These are phyloP conservation scores for Rhaphigaster nebulosa DNA, from an alignment of 2,888 invertebrate genomes.

Conservation along the genomic window DNA sequence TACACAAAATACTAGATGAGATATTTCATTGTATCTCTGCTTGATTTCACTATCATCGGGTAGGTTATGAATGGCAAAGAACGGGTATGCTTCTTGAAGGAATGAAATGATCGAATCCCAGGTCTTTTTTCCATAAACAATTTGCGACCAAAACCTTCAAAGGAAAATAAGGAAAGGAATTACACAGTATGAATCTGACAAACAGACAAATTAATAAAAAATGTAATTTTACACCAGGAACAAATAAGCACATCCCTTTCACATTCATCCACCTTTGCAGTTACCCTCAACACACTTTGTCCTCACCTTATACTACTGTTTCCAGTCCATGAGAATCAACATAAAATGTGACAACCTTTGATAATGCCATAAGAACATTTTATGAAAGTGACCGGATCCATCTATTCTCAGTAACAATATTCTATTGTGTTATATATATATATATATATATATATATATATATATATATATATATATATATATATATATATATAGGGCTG, in stretches of 20 bases:
- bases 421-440: too few relatives aligned
- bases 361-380: too few relatives aligned
- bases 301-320: too few relatives aligned
- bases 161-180: slow-evolving; percentile 54
- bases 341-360: too few relatives aligned
- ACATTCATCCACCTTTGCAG: neutral
- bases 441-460: too few relatives aligned
- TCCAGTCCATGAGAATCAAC: too few relatives aligned
- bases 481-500: too few relatives aligned
- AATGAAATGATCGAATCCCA: slow-evolving; percentile 79
- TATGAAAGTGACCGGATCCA: too few relatives aligned
- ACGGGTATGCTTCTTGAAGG: slow-evolving; percentile 81
- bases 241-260: neutral
- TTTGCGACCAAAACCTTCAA: slow-evolving; percentile 80
- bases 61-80: slow-evolving; percentile 72
- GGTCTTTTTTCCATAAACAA: slow-evolving; percentile 71
- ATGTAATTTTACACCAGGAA: neutral
- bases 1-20: slow-evolving; percentile 76
- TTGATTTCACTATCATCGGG: slow-evolving; percentile 70
- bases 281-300: neutral
- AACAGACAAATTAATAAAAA: neutral
- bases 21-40: slow-evolving; percentile 74
- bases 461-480: too few relatives aligned
- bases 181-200: neutral
- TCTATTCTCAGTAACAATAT: too few relatives aligned